These are phyloP conservation scores for Orbicella faveolata DNA, from an alignment of 64 coral and sea anemone genomes.

Conservation along the genomic window DNA sequence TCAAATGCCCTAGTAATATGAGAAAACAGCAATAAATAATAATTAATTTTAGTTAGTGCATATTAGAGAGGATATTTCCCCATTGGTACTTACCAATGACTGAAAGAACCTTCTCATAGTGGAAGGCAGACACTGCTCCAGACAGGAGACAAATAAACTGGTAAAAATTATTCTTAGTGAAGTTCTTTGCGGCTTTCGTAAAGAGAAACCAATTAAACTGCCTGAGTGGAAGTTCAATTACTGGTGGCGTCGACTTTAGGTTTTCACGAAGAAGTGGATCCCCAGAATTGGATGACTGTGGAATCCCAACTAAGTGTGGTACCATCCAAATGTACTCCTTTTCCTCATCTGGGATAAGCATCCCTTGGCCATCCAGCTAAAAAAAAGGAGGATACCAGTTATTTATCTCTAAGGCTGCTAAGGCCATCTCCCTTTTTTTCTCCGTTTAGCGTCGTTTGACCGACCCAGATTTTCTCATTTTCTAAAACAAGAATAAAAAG, in stretches of 20 bases:
- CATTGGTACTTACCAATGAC: slow-evolving; percentile 13
- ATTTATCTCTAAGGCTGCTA: too few relatives aligned
- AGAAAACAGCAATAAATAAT: too few relatives aligned
- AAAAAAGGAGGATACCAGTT: background rate
- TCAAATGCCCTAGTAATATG: background rate
- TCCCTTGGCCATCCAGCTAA: slow-evolving; percentile 17
- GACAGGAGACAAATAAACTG: slow-evolving; percentile 36
- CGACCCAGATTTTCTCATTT: too few relatives aligned
- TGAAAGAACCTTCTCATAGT: slow-evolving; percentile 28
- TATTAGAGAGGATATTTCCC: too few relatives aligned
- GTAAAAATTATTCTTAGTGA: slow-evolving; percentile 13
- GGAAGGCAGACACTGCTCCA: slow-evolving; percentile 21
- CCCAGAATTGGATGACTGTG: background rate
- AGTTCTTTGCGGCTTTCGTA: slow-evolving; percentile 7
- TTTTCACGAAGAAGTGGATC: background rate
- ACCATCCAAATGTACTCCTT: slow-evolving; percentile 33
- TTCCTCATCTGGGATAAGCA: background rate
- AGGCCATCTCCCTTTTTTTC: too few relatives aligned
- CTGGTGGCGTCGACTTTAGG: background rate
- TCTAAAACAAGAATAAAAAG: too few relatives aligned
- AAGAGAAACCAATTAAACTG: slow-evolving; percentile 1
- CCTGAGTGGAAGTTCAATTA: background rate
- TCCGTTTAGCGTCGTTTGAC: too few relatives aligned
- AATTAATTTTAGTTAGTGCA: too few relatives aligned
- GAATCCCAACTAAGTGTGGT: slow-evolving; percentile 12